These are phyloP conservation scores for Erythrolamprus reginae DNA, from an alignment of 2,113 vertebrate species.

Conservation along the genomic window DNA sequence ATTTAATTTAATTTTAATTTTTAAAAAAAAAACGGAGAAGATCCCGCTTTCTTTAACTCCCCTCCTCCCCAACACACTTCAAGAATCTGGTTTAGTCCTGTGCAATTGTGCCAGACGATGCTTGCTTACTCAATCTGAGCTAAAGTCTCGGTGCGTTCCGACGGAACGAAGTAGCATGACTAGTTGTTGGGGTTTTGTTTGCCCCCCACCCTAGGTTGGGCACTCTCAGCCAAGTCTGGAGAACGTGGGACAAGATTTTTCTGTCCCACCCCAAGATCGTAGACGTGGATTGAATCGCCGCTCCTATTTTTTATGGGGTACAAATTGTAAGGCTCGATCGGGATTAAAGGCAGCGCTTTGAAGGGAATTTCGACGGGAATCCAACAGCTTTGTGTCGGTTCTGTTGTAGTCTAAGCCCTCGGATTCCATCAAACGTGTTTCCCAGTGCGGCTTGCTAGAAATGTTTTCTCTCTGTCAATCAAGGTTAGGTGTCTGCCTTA, in stretches of 20 bases:
- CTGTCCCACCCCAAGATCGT: background rate
- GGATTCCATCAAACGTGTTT: background rate
- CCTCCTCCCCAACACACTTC: background rate
- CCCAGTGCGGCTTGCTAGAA: background rate
- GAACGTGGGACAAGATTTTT: background rate
- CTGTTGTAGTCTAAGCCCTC: background rate
- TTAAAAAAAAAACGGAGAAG: background rate
- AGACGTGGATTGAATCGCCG: background rate
- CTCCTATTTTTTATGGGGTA: background rate
- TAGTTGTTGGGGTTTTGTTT: background rate
- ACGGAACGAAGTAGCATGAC: background rate
- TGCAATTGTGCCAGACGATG: background rate
- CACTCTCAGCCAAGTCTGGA: background rate
- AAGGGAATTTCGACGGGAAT: background rate
- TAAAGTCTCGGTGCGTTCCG: background rate
- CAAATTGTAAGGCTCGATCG: background rate
- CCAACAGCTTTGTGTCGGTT: background rate
- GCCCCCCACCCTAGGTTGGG: accelerated
- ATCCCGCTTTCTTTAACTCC: background rate
- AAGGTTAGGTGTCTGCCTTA: background rate
- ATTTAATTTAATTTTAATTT: background rate
- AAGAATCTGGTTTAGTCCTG: background rate
- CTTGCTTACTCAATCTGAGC: background rate
- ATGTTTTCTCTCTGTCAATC: background rate
- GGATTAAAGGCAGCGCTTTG: background rate